Evolutionary conservation across 2,888 invertebrate species (phyloP), one percentile per base, ranked within the genome.

Genomic region (Lacanobia wlatinum): DNA sequence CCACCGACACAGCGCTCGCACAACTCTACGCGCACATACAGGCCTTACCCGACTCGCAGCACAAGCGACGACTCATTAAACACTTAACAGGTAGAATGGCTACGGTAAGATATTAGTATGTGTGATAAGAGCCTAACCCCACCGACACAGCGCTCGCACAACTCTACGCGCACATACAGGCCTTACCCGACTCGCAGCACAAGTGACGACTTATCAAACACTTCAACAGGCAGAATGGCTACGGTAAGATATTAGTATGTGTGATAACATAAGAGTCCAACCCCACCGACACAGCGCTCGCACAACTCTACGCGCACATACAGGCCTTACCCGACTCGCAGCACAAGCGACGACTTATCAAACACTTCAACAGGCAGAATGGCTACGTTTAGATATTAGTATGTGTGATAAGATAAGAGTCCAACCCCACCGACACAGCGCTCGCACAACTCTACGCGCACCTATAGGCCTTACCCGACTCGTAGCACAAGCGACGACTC

Each of bases 1-100:
- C 98, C 2, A 98, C 98, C 0, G 98, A 98, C 90, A 97, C 98
- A 0, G 98, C 98, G 72, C 95, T 99, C 3, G 99, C 99, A 1
- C 98, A 98, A 88, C 96, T 99, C 0, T 99, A 99, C 92, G 99
- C 99, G 2, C 98, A 99, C 89, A 98, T 99, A 82, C 98, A 98
- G 89, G 97, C 98, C 70, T 94, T 99, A 93, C 99, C 99, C 0
- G 98, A 99, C 91, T 98, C 98, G 0, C 97, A 98, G 0, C 98
- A 98, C 89, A 99, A 98, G 93, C 95, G 98, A 2, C 97, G 98
- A 50, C 96, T 98, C 12, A 97, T 99, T 60, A 98, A 98, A 90
- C 98, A 98, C 90, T 98, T 98, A 98, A 98, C 90, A 97, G 98
- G 87, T 98, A 98, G 92, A 98, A 98, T 90, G 98, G 98, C 78